Conservation (phyloP, 2,113 vertebrate genomes). For the Laterallus jamaicensis region DNA sequence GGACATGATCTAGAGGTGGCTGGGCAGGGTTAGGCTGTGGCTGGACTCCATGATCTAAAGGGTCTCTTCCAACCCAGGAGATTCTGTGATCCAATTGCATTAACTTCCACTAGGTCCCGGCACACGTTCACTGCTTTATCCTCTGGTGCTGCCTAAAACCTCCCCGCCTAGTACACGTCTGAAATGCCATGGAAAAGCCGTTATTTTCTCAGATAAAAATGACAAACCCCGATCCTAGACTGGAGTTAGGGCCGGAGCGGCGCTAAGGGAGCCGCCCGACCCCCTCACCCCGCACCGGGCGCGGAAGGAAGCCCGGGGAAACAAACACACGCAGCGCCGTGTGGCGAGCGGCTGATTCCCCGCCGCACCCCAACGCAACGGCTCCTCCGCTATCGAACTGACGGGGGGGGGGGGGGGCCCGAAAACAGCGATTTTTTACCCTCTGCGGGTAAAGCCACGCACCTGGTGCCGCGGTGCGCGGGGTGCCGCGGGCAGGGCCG, state of each 20-base stretch:
- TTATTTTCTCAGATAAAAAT: background rate
- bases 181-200: rapidly evolving
- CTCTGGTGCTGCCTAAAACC: background rate
- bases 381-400: rapidly evolving
- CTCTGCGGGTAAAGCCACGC: background rate
- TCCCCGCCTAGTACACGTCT: background rate
- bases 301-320: background rate
- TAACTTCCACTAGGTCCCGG: background rate
- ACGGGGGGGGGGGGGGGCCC: rapidly evolving
- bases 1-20: too few species aligned
- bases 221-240: background rate
- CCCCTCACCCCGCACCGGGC: background rate
- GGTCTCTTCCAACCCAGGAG: too few species aligned
- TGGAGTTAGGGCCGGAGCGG: background rate
- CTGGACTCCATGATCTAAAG: too few species aligned
- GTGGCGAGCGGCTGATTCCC: rapidly evolving
- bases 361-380: rapidly evolving
- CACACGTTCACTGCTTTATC: rapidly evolving
- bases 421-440: rapidly evolving
- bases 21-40: too few species aligned
- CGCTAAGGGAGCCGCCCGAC: rapidly evolving
- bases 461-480: conserved; percentile 21
- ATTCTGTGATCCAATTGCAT: background rate
- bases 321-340: too few species aligned
- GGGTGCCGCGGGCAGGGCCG: rapidly evolving